Evolutionary conservation across 2,888 invertebrate genomes (phyloP), one percentile per base, ranked within the genome.

Genomic region (Chromoteleia sp.): DNA sequence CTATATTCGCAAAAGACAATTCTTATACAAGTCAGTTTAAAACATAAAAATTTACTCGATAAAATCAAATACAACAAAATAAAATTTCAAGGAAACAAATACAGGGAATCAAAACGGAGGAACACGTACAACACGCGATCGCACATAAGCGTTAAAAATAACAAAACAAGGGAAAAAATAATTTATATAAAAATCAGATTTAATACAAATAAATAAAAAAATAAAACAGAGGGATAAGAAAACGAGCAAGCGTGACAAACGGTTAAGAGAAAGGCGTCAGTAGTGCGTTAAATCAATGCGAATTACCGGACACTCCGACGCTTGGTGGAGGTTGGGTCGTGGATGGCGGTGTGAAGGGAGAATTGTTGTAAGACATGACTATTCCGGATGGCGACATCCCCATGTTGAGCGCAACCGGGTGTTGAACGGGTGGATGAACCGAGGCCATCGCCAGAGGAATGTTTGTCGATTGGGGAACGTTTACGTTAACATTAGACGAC

Each of bases 341-440:
- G 39, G 91, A 85, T 43, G 91, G 86, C 68, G 89, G 89, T 71
- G 89, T 89, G 78, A 91, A 91, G 14, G 91, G 91, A 43, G 91
- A 91, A 30, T 90, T 89, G 79, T 88, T 91, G 71, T 90, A 89
- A 21, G 89, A 85, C 15, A 91, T 87, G 56, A 91, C 90, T 67
- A 91, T 90, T 73, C 91, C 91, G 83, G 89, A 91, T 29, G 91
- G 89, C 74, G 91, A 89, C 86, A 91, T 88, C 65, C 88, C 89
- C 88, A 91, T 89, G 67, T 88, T 91, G 58, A 90, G 81, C 7
- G 90, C 84, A 54, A 89, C 90, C 52, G 91, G 84, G 85, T 90
- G 89, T 70, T 88, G 89, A 56, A 88, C 87, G 19, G 91, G 86
- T 65, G 89, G 85, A 84, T 91, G 91, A 82, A 86, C 70, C 50